Evolutionary conservation across 1,140 invertebrate species (phyloP), one percentile per base, ranked within the genome.

Genomic region (Cylas formicarius): DNA sequence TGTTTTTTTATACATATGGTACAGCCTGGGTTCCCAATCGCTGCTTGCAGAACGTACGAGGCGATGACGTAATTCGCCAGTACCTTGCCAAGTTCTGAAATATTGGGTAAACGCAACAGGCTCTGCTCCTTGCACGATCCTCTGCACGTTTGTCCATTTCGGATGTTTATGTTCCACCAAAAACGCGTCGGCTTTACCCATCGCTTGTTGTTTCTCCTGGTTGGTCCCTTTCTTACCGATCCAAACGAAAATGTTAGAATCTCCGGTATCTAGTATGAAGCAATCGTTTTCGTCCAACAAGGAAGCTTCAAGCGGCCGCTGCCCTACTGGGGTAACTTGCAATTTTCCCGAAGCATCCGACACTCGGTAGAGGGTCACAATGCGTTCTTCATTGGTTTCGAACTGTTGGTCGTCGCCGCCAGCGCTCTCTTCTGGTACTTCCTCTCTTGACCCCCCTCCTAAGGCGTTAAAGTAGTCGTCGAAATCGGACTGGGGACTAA

Each of bases 201-300:
- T 82, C 0, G 85, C 78, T 60, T 85, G 77, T 9, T 75, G 62
- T 56, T 86, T 87, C 68, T 92, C 89, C 58, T 82, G 75, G 35
- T 74, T 69, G 2, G 80, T 83, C 21, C 84, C 79, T 22, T 79
- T 73, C 56, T 80, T 84, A 16, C 90, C 89, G 37, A 90, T 76
- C 89, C 89, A 93, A 1, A 88, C 85, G 63, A 81, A 93, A 27
- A 93, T 75, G 20, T 83, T 84, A 32, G 84, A 81, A 37, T 77
- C 76, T 3, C 81, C 83, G 4, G 85, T 83, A 63, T 92, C 88
- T 60, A 93, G 64, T 44, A 92, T 83, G 54, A 89, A 92, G 45
- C 81, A 84, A 60, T 92, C 87, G 62, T 78, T 73, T 13, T 81
- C 78, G 45, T 86, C 77, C n/a, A 90, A 67, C 59, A 79, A 72